A percentile compares a stretch with the other conserved stretches of the same genome.
phyloP scores from a whole-genome alignment of 2,888 invertebrate genomes.

The Adineta ricciae region DNA sequence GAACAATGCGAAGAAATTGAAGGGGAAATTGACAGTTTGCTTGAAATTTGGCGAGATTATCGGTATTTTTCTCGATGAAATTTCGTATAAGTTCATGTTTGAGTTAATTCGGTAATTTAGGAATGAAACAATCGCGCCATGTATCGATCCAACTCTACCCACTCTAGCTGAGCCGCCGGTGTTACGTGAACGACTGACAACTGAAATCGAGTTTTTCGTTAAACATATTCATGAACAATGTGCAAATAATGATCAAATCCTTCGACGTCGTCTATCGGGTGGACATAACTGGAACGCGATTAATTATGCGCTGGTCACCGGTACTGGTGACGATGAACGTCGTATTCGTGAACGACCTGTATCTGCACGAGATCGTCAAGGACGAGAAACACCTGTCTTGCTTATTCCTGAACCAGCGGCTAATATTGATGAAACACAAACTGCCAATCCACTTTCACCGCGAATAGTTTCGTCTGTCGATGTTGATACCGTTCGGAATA shows the following conservation, averaged over 20 bases:
- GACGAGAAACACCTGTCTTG: background rate
- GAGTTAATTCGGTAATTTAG: background rate
- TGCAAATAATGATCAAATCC: background rate
- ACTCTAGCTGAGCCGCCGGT: background rate
- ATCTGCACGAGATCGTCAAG: background rate
- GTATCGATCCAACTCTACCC: background rate
- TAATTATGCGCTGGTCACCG: background rate
- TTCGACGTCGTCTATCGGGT: background rate
- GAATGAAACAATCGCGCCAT: background rate
- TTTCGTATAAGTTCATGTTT: too few species aligned
- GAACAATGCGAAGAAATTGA: constrained; percentile 20
- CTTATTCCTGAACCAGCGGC: background rate
- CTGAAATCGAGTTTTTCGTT: constrained; percentile 9
- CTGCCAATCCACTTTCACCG: background rate
- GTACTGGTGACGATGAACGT: background rate
- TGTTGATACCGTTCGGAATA: background rate
- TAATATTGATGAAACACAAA: background rate
- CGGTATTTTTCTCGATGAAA: too few species aligned
- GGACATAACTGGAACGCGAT: constrained; percentile 20
- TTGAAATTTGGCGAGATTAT: constrained; percentile 9
- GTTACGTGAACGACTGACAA: background rate
- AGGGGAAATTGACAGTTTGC: background rate
- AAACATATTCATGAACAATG: constrained; percentile 24
- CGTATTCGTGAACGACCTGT: constrained; percentile 1
- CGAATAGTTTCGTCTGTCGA: background rate